Conservation (phyloP, 1,140 invertebrate genomes). For the Sweltsa coloradensis region DNA sequence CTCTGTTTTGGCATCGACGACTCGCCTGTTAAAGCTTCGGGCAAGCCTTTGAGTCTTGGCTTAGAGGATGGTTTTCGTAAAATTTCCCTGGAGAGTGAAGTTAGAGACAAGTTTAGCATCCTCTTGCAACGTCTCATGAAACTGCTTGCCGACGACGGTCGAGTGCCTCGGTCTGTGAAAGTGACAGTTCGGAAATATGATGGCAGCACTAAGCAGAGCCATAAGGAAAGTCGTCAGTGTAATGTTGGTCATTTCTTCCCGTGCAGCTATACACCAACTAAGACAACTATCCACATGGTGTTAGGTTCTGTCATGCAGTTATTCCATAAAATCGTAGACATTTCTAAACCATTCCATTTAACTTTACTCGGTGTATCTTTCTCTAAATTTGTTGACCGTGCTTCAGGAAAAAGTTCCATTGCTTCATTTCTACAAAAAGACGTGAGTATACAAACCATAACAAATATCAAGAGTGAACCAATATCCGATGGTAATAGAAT, state of each 20-base stretch:
- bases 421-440: conserved; percentile 56
- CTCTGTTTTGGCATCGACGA: conserved; percentile 58
- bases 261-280: background rate
- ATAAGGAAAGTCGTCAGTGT: conserved; percentile 58
- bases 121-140: conserved; percentile 52
- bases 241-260: conserved; percentile 37
- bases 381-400: conserved; percentile 60
- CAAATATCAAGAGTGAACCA: conserved; percentile 34
- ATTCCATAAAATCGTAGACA: conserved; percentile 57
- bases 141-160: conserved; percentile 58
- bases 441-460: conserved; percentile 55
- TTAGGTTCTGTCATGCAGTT: conserved; percentile 56
- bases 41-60: conserved; percentile 54
- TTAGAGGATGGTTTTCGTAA: conserved; percentile 61
- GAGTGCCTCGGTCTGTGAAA: conserved; percentile 56
- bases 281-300: conserved; percentile 46
- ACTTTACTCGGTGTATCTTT: conserved; percentile 64
- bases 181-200: conserved; percentile 57
- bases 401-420: conserved; percentile 46
- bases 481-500: conserved; percentile 12
- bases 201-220: conserved; percentile 39
- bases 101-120: conserved; percentile 49
- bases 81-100: conserved; percentile 53
- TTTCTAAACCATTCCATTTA: conserved; percentile 59
- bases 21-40: conserved; percentile 50